Percentiles rank a stretch among this genome's conserved stretches.
Conservation (phyloP, 1,140 invertebrate species). For the Melanaphis sacchari region DNA sequence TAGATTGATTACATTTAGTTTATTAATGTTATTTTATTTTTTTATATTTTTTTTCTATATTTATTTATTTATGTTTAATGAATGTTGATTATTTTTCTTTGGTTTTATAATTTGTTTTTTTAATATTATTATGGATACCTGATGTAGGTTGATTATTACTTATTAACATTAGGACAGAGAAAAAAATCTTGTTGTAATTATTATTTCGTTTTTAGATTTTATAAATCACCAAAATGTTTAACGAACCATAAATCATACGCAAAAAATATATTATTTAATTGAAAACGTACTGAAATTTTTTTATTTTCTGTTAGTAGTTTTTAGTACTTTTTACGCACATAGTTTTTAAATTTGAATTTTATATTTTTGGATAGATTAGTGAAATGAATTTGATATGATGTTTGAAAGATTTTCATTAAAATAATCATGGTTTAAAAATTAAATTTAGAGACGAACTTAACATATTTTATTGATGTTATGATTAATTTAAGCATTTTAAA, state of each 20-base stretch:
- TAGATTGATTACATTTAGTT: not conserved
- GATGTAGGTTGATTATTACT: not conserved
- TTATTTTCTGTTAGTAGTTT: not conserved
- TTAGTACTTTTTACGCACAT: not conserved
- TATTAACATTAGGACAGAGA: not conserved
- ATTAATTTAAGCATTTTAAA: too few species aligned
- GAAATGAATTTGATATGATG: not conserved
- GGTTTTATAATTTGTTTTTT: not conserved
- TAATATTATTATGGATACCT: not conserved
- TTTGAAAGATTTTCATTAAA: not conserved
- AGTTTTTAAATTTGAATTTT: not conserved
- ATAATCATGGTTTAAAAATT: not conserved
- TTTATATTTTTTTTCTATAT: not conserved
- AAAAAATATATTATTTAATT: not conserved
- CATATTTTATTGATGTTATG: too few species aligned
- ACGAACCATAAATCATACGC: not conserved
- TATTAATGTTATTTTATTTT: not conserved
- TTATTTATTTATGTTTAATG: not conserved
- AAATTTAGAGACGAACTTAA: not conserved
- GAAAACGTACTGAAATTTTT: not conserved
- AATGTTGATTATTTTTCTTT: not conserved
- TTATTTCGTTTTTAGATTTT: not conserved
- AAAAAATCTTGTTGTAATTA: not conserved
- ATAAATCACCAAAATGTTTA: not conserved
- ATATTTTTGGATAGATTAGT: not conserved